These are phyloP conservation scores for Piliocolobus tephrosceles DNA, from an alignment of 2,113 vertebrate genomes.

Conservation along the genomic window DNA sequence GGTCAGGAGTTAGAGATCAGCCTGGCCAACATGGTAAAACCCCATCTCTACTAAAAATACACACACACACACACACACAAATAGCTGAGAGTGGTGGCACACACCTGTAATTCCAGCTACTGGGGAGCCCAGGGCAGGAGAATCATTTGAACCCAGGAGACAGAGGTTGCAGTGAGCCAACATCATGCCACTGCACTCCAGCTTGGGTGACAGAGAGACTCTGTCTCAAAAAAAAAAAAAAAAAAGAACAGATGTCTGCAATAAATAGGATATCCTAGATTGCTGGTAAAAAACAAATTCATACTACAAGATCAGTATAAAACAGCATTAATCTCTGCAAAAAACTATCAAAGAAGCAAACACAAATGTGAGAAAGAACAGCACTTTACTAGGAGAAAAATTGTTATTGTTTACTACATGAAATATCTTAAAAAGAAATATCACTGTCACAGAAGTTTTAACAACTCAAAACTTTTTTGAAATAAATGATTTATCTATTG, in stretches of 20 bases:
- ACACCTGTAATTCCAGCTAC: too few species aligned
- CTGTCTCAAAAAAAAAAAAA: neutral
- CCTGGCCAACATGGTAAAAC: too few species aligned
- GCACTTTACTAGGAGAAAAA: neutral
- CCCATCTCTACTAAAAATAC: too few species aligned
- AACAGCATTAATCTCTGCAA: slow-evolving; percentile 26
- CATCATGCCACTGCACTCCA: too few species aligned
- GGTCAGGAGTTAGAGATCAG: too few species aligned
- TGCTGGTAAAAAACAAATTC: neutral
- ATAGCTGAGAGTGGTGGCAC: too few species aligned
- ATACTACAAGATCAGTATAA: neutral
- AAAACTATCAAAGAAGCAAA: slow-evolving; percentile 23
- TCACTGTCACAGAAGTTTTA: neutral
- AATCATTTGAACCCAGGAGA: too few species aligned
- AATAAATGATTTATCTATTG: neutral
- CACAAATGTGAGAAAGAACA: neutral
- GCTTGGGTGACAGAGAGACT: too few species aligned
- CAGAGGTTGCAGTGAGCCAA: too few species aligned
- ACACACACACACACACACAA: too few species aligned
- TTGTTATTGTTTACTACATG: neutral
- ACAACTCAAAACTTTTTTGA: neutral
- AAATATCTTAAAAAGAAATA: neutral
- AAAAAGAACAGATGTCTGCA: neutral
- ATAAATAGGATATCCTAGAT: neutral
- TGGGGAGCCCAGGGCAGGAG: too few species aligned